Evolutionary conservation across 2,797 vertebrate species (phyloP).

Genomic region (Echeneis naucrates): DNA sequence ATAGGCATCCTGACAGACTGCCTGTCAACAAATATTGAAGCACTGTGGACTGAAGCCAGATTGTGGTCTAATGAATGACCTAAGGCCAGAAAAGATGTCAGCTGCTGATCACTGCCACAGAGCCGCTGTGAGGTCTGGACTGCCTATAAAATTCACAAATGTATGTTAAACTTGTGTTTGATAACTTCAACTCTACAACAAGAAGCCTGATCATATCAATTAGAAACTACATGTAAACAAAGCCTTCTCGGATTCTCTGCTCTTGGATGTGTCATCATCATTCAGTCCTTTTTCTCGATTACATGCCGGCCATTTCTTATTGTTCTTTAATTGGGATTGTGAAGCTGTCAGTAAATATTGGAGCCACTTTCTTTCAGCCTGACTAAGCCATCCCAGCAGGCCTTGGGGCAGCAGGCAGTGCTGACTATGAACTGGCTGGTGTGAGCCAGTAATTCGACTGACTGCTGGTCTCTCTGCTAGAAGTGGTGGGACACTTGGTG

Average conservation of each 20-base stretch:
- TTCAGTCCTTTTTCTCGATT: neutral
- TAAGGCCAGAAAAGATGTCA: conserved; percentile 16
- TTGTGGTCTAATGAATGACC: conserved; percentile 53
- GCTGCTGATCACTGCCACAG: conserved; percentile 40
- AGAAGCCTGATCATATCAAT: neutral
- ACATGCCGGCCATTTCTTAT: conserved; percentile 27
- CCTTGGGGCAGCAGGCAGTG: conserved; percentile 30
- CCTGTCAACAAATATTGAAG: conserved; percentile 61
- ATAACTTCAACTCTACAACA: neutral
- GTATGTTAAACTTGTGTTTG: conserved; percentile 14
- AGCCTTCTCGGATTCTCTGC: neutral
- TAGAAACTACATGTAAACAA: neutral
- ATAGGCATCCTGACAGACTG: conserved; percentile 31
- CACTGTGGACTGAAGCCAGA: conserved; percentile 40
- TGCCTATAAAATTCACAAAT: neutral
- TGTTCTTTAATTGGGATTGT: conserved; percentile 52
- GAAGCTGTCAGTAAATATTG: conserved; percentile 53
- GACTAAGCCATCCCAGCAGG: conserved; percentile 38
- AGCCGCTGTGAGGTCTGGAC: conserved; percentile 21
- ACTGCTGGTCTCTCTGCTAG: conserved; percentile 38
- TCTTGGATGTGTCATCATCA: neutral
- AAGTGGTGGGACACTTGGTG: conserved; percentile 54
- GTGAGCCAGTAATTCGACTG: conserved; percentile 38
- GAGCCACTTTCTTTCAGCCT: conserved; percentile 41
- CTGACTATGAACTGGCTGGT: conserved; percentile 47